Conservation (phyloP, 2,113 vertebrate genomes). For the Otolemur garnettii region DNA sequence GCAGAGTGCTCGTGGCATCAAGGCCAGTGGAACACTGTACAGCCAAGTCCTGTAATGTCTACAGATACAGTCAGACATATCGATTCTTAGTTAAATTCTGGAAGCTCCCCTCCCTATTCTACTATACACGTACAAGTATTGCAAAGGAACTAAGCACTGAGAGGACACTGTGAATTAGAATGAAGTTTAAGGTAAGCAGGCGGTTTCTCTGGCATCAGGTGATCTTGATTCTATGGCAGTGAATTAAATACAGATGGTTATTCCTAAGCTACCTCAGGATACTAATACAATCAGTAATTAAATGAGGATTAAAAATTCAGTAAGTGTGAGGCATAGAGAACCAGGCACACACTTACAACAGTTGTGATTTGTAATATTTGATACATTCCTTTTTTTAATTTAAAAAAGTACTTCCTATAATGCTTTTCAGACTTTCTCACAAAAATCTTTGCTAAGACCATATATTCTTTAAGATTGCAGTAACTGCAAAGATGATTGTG, state of each 20-base stretch:
- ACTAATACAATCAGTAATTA: background rate
- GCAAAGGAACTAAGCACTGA: slow-evolving; percentile 20
- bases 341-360: background rate
- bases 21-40: slow-evolving; percentile 20
- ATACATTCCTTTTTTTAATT: background rate
- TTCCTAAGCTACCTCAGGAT: background rate
- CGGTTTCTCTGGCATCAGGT: background rate
- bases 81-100: slow-evolving; percentile 49
- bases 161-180: slow-evolving; percentile 42
- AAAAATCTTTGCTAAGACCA: background rate
- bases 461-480: background rate
- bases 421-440: background rate
- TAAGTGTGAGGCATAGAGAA: background rate
- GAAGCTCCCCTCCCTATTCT: slow-evolving; percentile 2
- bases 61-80: slow-evolving; percentile 44
- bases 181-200: slow-evolving; percentile 9
- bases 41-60: background rate
- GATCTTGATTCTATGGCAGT: slow-evolving; percentile 7
- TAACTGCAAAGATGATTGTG: background rate
- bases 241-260: slow-evolving; percentile 10
- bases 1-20: background rate
- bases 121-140: background rate
- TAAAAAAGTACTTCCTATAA: background rate
- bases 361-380: background rate
- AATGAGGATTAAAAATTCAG: background rate